These are phyloP conservation scores for Atherix ibis DNA, from an alignment of 2,888 invertebrate genomes.

Conservation along the genomic window DNA sequence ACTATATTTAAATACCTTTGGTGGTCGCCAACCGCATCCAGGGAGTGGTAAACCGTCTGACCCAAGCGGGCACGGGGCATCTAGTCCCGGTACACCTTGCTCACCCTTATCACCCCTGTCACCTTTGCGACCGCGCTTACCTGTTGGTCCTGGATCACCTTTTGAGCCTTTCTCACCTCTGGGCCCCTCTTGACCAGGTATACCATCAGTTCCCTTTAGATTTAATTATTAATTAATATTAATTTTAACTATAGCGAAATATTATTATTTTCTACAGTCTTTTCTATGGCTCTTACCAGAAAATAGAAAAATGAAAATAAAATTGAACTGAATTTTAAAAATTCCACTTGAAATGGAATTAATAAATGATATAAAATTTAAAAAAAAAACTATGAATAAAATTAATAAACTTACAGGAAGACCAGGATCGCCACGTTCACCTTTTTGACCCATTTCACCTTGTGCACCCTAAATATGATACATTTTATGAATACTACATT, in stretches of 20 bases:
- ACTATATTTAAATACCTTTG: slow-evolving; percentile 43
- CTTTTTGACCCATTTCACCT: slow-evolving; percentile 82
- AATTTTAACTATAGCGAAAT: no score
- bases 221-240: neutral
- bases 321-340: no score
- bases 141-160: slow-evolving; percentile 59
- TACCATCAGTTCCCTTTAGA: slow-evolving; percentile 75
- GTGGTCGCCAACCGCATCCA: slow-evolving; percentile 87
- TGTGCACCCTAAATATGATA: slow-evolving; percentile 64
- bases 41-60: slow-evolving; percentile 90
- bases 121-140: slow-evolving; percentile 83
- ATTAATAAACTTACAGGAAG: slow-evolving; percentile 57
- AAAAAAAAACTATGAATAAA: neutral
- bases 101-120: slow-evolving; percentile 88
- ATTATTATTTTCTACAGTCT: no score
- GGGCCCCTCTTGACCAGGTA: slow-evolving; percentile 82
- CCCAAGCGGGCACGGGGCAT: slow-evolving; percentile 97
- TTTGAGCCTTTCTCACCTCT: slow-evolving; percentile 80
- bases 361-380: neutral
- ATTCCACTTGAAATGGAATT: no score
- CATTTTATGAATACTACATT: neutral
- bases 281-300: no score
- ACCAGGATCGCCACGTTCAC: slow-evolving; percentile 85
- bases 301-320: no score
- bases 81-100: slow-evolving; percentile 91